A percentile compares a stretch with the other conserved stretches of the same genome.
These are phyloP conservation scores for Colaptes auratus DNA, from an alignment of 2,113 vertebrate species.

Conservation along the genomic window DNA sequence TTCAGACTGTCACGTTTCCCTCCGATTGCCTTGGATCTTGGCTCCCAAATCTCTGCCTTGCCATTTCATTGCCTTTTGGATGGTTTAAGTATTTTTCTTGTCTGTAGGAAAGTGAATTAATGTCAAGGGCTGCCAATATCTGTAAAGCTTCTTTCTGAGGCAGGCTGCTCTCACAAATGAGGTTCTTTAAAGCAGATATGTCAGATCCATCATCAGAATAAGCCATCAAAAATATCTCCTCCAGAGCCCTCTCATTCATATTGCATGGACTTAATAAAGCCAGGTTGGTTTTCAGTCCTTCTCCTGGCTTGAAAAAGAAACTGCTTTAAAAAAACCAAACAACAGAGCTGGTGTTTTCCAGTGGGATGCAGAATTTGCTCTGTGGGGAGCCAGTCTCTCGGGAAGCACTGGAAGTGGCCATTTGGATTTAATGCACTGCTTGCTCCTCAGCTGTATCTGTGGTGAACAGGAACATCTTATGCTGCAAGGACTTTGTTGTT, in stretches of 20 bases:
- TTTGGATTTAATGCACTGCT: not conserved
- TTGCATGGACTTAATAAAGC: not conserved
- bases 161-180: not conserved
- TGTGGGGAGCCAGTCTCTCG: not conserved
- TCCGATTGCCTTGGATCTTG: not conserved
- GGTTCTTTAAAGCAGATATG: not conserved
- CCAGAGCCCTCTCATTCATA: not conserved
- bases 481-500: not conserved
- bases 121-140: not conserved
- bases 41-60: not conserved
- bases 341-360: not conserved
- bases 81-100: not conserved
- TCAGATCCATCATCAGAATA: not conserved
- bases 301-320: not conserved
- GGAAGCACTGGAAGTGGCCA: not conserved
- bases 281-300: not conserved
- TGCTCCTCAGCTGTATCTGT: not conserved
- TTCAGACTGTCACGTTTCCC: not conserved
- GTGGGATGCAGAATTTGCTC: not conserved
- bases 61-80: not conserved
- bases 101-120: not conserved
- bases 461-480: not conserved
- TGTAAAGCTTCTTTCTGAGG: not conserved
- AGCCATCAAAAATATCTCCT: not conserved
- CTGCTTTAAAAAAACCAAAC: not conserved